Evolutionary conservation across 2,888 invertebrate species (phyloP).

Genomic region (Mallateleia sp.): DNA sequence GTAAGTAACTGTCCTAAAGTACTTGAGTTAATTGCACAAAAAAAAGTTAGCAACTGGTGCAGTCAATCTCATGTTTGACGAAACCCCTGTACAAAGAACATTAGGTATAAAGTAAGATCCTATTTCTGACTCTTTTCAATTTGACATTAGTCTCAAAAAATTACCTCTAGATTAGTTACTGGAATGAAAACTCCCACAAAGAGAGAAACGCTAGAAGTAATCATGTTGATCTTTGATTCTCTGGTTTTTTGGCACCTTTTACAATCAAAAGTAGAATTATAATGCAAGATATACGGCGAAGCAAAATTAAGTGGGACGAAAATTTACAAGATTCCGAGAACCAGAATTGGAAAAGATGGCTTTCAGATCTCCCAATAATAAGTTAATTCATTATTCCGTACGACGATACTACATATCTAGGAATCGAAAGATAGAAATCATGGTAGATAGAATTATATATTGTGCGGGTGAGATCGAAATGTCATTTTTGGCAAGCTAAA

Average conservation of each 20-base stretch:
- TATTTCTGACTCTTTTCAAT: too few relatives aligned
- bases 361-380: constrained; percentile 59
- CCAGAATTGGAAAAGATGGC: constrained; percentile 74
- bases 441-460: too few relatives aligned
- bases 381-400: constrained; percentile 44
- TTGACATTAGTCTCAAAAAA: too few relatives aligned
- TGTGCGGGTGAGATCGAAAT: neutral
- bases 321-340: constrained; percentile 56
- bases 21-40: too few relatives aligned
- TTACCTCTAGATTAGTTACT: neutral
- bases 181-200: constrained; percentile 66
- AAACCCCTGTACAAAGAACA: too few relatives aligned
- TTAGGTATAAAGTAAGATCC: neutral
- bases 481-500: neutral
- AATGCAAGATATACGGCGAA: constrained; percentile 81
- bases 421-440: neutral
- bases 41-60: too few relatives aligned
- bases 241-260: constrained; percentile 81
- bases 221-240: constrained; percentile 85
- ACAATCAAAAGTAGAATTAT: constrained; percentile 79
- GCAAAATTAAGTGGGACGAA: constrained; percentile 76
- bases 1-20: too few relatives aligned
- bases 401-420: constrained; percentile 11
- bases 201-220: constrained; percentile 69
- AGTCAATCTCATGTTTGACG: too few relatives aligned